phyloP scores from a whole-genome alignment of 2,888 invertebrate species.

The Ctenicera cuprea region DNA sequence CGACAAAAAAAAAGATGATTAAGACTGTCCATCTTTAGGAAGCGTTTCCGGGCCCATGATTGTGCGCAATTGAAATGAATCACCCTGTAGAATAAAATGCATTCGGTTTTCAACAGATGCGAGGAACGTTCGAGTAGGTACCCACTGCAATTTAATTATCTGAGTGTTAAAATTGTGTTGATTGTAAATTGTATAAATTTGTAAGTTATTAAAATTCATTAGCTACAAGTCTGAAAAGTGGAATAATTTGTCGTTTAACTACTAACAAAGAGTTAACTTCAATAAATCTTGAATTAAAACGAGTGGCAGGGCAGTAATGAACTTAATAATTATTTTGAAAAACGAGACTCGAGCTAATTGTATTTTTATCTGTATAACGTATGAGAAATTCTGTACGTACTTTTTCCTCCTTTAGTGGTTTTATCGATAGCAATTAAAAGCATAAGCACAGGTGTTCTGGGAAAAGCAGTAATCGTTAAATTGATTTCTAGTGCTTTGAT shows the following conservation, averaged over 20 bases:
- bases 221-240: conserved; percentile 61
- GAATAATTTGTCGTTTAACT: conserved; percentile 56
- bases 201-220: conserved; percentile 69
- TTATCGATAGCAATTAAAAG: conserved; percentile 66
- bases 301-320: conserved; percentile 43
- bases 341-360: conserved; percentile 45
- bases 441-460: conserved; percentile 67
- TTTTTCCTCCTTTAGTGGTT: conserved; percentile 41
- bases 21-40: too few relatives aligned
- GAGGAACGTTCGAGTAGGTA: conserved; percentile 52
- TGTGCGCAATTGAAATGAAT: too few relatives aligned
- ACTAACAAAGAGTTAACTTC: conserved; percentile 51
- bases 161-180: conserved; percentile 63
- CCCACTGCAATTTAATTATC: conserved; percentile 65
- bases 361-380: conserved; percentile 37
- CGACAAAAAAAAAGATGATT: too few relatives aligned
- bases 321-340: conserved; percentile 52
- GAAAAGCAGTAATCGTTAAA: conserved; percentile 67
- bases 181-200: conserved; percentile 70
- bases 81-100: too few relatives aligned
- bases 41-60: too few relatives aligned
- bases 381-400: conserved; percentile 33
- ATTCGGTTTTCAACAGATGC: conserved; percentile 54
- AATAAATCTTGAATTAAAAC: conserved; percentile 50
- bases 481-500: conserved; percentile 67